A percentile compares a stretch with the other conserved stretches of the same genome.
Conservation (phyloP, 1,140 invertebrate species). For the Danaus plexippus region DNA sequence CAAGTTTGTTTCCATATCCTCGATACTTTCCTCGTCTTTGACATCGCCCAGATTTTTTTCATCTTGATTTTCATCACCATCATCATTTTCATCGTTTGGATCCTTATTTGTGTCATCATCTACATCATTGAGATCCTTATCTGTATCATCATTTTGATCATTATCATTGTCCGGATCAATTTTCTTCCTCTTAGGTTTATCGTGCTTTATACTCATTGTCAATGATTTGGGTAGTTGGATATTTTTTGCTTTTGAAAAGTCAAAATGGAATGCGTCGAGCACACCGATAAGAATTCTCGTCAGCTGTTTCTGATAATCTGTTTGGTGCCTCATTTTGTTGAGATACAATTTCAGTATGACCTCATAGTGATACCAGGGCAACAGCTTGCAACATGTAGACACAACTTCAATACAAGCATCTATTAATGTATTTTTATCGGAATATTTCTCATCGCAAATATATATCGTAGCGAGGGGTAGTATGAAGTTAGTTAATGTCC, state of each 20-base stretch:
- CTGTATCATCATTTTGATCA: constrained; percentile 9
- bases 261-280: constrained; percentile 94
- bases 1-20: constrained; percentile 40
- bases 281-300: constrained; percentile 87
- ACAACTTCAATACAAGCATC: constrained; percentile 87
- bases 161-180: constrained; percentile 5
- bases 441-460: constrained; percentile 83
- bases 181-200: constrained; percentile 15
- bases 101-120: constrained; percentile 17
- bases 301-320: constrained; percentile 86
- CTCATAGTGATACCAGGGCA: constrained; percentile 92
- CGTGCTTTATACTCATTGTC: constrained; percentile 34
- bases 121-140: constrained; percentile 16
- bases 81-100: neutral
- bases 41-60: constrained; percentile 33
- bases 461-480: constrained; percentile 87
- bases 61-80: constrained; percentile 34
- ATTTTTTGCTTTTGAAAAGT: constrained; percentile 78
- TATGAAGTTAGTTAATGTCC: constrained; percentile 86
- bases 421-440: constrained; percentile 84
- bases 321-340: constrained; percentile 77
- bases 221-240: constrained; percentile 54
- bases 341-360: constrained; percentile 86
- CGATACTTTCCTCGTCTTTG: constrained; percentile 34
- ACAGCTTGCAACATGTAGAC: constrained; percentile 79